These are phyloP conservation scores for Volucella zonaria DNA, from an alignment of 2,888 invertebrate genomes.

Conservation along the genomic window DNA sequence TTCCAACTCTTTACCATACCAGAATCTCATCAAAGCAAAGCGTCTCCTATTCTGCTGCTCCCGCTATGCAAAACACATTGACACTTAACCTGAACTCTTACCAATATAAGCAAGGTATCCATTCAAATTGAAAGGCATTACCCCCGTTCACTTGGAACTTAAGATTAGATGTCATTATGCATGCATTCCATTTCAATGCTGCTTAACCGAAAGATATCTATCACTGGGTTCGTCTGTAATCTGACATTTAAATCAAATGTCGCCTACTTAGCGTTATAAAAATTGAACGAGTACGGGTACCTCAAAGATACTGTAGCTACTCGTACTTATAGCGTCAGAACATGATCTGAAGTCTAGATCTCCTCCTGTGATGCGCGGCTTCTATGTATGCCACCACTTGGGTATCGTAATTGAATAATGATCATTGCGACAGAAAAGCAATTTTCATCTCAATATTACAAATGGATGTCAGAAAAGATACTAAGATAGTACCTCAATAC, in stretches of 20 bases:
- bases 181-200: conserved; percentile 23
- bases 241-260: conserved; percentile 65
- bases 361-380: conserved; percentile 1
- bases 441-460: conserved; percentile 65
- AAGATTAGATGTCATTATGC: conserved; percentile 40
- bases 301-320: background rate
- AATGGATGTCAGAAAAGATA: conserved; percentile 53
- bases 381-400: conserved; percentile 22
- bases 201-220: conserved; percentile 32
- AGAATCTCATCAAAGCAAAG: background rate
- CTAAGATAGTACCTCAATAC: conserved; percentile 26
- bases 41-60: background rate
- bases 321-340: conserved; percentile 2
- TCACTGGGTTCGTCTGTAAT: conserved; percentile 32
- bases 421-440: conserved; percentile 54
- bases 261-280: conserved; percentile 55
- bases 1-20: too few relatives aligned
- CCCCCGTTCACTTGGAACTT: too few relatives aligned
- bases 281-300: conserved; percentile 19
- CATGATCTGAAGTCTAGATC: conserved; percentile 44
- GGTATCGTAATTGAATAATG: conserved; percentile 66
- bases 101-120: background rate
- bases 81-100: conserved; percentile 23
- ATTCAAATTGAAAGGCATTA: background rate
- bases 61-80: background rate